Conservation (phyloP, 2,113 vertebrate genomes). For the Xiphophorus hellerii region DNA sequence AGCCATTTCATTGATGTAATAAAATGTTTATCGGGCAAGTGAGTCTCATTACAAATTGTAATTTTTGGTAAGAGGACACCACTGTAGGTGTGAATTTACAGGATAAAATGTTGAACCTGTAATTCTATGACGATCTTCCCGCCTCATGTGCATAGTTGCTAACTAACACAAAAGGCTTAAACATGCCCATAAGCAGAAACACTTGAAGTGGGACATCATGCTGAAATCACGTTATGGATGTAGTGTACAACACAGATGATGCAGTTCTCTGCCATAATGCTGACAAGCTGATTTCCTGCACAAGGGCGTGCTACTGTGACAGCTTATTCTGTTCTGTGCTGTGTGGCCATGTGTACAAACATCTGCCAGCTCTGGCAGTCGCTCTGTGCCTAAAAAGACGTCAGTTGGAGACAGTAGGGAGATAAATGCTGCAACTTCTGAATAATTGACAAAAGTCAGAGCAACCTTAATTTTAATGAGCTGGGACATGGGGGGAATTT, state of each 20-base stretch:
- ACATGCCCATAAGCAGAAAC: slow-evolving; percentile 22
- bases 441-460: slow-evolving; percentile 69
- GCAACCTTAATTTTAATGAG: slow-evolving; percentile 68
- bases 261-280: slow-evolving; percentile 20
- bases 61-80: slow-evolving; percentile 14
- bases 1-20: slow-evolving; percentile 31
- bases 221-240: slow-evolving; percentile 33
- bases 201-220: slow-evolving; percentile 22
- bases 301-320: slow-evolving; percentile 41
- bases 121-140: slow-evolving; percentile 15
- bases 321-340: slow-evolving; percentile 57
- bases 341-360: slow-evolving; percentile 65
- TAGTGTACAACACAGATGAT: slow-evolving; percentile 18
- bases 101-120: background rate
- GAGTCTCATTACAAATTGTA: slow-evolving; percentile 38
- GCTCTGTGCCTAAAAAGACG: slow-evolving; percentile 58
- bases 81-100: slow-evolving; percentile 8
- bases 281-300: slow-evolving; percentile 53
- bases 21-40: slow-evolving; percentile 21
- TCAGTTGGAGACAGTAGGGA: slow-evolving; percentile 53
- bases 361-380: slow-evolving; percentile 65
- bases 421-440: slow-evolving; percentile 52
- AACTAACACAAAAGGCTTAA: slow-evolving; percentile 20
- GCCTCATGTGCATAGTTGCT: slow-evolving; percentile 13
- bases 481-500: slow-evolving; percentile 52